These are phyloP conservation scores for Seira sanloemensis DNA, from an alignment of 2,888 invertebrate genomes.

Conservation along the genomic window DNA sequence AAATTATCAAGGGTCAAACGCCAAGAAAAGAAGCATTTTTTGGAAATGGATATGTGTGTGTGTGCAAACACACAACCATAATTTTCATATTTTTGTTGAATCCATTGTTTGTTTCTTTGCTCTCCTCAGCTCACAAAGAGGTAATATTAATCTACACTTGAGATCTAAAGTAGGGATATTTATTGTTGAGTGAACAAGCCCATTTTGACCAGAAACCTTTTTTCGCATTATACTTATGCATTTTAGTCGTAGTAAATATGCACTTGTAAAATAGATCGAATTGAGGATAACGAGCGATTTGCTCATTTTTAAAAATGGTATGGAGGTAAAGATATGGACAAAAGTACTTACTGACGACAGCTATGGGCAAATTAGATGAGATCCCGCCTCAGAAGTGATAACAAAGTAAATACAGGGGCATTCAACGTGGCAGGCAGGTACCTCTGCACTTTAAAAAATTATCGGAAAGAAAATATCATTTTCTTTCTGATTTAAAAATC, in stretches of 20 bases:
- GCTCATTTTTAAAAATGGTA: not conserved
- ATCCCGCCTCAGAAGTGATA: conserved; percentile 59
- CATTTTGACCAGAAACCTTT: conserved; percentile 32
- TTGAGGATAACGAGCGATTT: not conserved
- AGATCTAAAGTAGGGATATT: conserved; percentile 59
- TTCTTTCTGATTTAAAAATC: conserved; percentile 4
- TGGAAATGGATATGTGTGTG: not conserved
- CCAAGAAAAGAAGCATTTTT: conserved; percentile 16
- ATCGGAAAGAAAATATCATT: conserved; percentile 11
- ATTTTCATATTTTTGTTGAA: not conserved
- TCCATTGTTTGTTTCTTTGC: conserved; percentile 8
- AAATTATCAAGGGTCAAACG: conserved; percentile 26
- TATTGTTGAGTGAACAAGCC: conserved; percentile 51
- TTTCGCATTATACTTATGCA: not conserved
- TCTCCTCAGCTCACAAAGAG: not conserved
- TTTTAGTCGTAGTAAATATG: not conserved
- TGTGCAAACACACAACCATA: not conserved
- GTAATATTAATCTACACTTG: conserved; percentile 45
- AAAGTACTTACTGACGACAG: conserved; percentile 37
- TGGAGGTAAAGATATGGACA: not conserved
- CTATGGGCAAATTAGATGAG: conserved; percentile 63
- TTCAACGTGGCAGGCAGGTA: conserved; percentile 26
- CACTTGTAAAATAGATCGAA: not conserved
- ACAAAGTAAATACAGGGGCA: conserved; percentile 64
- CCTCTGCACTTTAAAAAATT: conserved; percentile 34